Conservation (phyloP, 35 echinoderm and acorn worm genomes). For the Ophiothrix spiculata region DNA sequence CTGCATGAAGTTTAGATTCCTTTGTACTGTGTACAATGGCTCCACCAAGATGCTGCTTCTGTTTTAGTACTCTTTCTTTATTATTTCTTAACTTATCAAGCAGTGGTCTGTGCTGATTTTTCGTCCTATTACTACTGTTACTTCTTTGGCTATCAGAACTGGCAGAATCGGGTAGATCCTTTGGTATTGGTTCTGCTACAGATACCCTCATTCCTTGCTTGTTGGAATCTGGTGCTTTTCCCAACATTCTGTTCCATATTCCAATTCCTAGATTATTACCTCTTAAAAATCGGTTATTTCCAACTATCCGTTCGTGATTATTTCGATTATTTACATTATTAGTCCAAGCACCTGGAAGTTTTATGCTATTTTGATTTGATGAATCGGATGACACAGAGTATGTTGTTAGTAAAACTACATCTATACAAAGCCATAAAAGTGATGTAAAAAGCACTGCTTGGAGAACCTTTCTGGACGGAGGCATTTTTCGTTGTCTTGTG, state of each 20-base stretch:
- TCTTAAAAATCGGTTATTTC: neutral
- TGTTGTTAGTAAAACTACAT: neutral
- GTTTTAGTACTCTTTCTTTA: neutral
- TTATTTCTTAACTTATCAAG: neutral
- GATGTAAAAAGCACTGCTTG: neutral
- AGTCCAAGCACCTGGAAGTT: neutral
- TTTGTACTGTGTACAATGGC: neutral
- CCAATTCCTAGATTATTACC: neutral
- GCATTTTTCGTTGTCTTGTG: neutral
- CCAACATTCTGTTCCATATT: neutral
- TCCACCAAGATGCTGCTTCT: neutral
- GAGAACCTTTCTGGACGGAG: constrained; percentile 7
- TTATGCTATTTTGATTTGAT: neutral
- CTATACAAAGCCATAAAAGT: neutral
- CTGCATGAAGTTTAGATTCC: too few species aligned
- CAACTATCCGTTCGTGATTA: neutral
- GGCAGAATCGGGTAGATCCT: neutral
- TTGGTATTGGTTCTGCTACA: neutral
- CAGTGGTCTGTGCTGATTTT: neutral
- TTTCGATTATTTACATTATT: neutral
- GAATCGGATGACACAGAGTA: neutral
- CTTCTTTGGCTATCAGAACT: constrained; percentile 5
- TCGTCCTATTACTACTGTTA: neutral
- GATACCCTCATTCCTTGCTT: neutral
- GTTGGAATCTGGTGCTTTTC: neutral